A percentile compares a stretch with the other conserved stretches of the same genome.
These are phyloP conservation scores for Myotis daubentonii DNA, from an alignment of 2,797 vertebrate species.

Conservation along the genomic window DNA sequence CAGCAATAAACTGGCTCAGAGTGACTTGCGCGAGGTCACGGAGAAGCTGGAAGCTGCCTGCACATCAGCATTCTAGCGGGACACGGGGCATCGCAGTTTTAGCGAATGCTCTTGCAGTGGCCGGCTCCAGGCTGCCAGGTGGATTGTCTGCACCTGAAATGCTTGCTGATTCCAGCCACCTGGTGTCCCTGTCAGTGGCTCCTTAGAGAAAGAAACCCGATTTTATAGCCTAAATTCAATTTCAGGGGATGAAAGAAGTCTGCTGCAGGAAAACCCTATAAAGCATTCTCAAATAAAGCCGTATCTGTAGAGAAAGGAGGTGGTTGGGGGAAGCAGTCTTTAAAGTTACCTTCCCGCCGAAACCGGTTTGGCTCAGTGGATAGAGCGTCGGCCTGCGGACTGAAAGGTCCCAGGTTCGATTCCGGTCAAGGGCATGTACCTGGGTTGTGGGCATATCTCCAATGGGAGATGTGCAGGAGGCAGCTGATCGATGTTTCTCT, in stretches of 20 bases:
- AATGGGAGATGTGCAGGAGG: no score
- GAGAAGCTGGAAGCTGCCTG: background rate
- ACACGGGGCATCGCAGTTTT: background rate
- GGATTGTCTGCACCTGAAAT: background rate
- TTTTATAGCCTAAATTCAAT: conserved; percentile 46
- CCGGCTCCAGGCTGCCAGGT: background rate
- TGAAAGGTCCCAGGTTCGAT: no score
- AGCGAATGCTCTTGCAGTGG: background rate
- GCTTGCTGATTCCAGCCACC: background rate
- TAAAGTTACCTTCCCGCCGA: conserved; percentile 3
- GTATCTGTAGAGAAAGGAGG: conserved; percentile 37
- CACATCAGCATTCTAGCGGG: background rate
- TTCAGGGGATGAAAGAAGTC: background rate
- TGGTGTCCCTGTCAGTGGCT: background rate
- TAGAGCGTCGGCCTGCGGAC: no score
- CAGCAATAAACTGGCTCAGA: background rate
- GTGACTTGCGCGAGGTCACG: background rate
- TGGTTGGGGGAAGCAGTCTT: background rate
- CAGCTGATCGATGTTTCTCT: no score
- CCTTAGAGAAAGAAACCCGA: conserved; percentile 13
- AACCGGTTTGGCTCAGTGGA: no score
- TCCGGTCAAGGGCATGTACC: no score
- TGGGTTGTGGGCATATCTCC: no score
- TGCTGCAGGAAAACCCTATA: conserved; percentile 18
- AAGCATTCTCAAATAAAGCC: conserved; percentile 39